Base-by-base conservation (phyloP, 2,797 vertebrate species). In the Odontamblyopus rebecca region DNA sequence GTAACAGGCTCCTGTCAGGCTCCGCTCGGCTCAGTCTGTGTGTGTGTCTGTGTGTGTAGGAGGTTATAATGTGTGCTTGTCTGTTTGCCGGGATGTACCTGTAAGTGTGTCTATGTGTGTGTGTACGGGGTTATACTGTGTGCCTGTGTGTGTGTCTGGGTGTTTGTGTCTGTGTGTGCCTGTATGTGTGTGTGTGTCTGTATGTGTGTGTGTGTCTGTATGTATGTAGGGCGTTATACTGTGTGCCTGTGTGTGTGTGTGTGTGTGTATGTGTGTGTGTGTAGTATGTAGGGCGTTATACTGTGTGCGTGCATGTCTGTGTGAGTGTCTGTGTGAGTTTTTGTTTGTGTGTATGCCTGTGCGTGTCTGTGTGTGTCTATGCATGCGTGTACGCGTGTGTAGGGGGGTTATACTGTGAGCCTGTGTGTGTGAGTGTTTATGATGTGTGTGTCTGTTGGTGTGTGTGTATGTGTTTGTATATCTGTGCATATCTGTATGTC, bases 1-100 rank as follows among this genome's bases (percentile, higher is more conserved):
- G 27, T 72, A 81, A 84, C 32, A 80, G 74, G 71, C 68, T 82
- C 69, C 59, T 66, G 78, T 83, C 79, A 81, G 74, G 41, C 41
- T 68, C 44, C 78, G 74, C 73, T 82, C 70, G 69, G 78, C 67
- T 61, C 78, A 7, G 27, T 3, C 1, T 60, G 57, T 16, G 23
- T 57, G 57, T 65, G 63, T 63, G 77, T 66, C 72, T 72, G 61
- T 26, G 12, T 44, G 2, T 44, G 38, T 30, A 4, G 2, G 4
- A 4, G 2, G 4, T 30, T 2, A 2, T 30, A 2, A 2, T 38
- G 35, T 38, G 35, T 38, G 35, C 6, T 3, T 38, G 35, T 38
- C 3, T 38, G 35, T 38, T 5, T 6, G 35, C 6, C 11, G 27
- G 56, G 4, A 7, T 54, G 56, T 64, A 23, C 23, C 72, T 72